Percentiles rank a stretch among this genome's conserved stretches.
Evolutionary conservation across 2,113 vertebrate species (phyloP).

Genomic region (Xenopus borealis): DNA sequence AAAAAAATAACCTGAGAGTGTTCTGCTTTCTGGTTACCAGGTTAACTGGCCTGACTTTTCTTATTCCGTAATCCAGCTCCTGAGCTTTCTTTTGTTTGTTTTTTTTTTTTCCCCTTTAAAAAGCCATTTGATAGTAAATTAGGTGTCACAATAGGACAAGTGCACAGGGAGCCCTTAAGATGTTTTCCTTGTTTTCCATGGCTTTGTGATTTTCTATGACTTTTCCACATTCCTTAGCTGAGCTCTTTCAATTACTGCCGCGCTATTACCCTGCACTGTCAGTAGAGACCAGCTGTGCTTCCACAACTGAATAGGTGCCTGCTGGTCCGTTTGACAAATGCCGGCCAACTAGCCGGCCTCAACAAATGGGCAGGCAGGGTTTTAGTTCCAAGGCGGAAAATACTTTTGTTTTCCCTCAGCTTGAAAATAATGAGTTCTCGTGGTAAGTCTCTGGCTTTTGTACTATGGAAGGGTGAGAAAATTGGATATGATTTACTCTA

Average conservation of each 20-base stretch:
- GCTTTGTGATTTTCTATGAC: conserved; percentile 17
- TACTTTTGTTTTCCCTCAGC: too few species aligned
- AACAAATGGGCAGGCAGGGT: neutral
- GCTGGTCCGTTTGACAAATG: neutral
- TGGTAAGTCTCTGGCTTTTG: too few species aligned
- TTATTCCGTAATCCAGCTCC: neutral
- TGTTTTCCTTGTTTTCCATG: conserved; percentile 15
- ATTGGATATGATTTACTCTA: too few species aligned
- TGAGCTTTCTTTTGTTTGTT: too few species aligned
- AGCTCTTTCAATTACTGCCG: conserved; percentile 15
- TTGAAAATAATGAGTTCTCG: too few species aligned
- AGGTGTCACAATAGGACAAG: conserved; percentile 2
- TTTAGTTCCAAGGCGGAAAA: too few species aligned
- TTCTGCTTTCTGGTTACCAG: too few species aligned
- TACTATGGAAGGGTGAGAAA: too few species aligned
- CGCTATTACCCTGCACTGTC: neutral
- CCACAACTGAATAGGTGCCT: neutral
- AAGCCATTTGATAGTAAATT: conserved; percentile 11
- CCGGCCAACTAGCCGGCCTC: neutral
- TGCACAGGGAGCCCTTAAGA: conserved; percentile 5
- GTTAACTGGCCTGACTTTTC: too few species aligned
- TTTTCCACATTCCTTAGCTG: neutral
- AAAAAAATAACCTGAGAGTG: too few species aligned
- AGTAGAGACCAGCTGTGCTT: neutral
- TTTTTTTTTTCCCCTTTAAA: neutral